These are phyloP conservation scores for Synaphobranchus kaupii DNA, from an alignment of 2,797 vertebrate genomes.

Conservation along the genomic window DNA sequence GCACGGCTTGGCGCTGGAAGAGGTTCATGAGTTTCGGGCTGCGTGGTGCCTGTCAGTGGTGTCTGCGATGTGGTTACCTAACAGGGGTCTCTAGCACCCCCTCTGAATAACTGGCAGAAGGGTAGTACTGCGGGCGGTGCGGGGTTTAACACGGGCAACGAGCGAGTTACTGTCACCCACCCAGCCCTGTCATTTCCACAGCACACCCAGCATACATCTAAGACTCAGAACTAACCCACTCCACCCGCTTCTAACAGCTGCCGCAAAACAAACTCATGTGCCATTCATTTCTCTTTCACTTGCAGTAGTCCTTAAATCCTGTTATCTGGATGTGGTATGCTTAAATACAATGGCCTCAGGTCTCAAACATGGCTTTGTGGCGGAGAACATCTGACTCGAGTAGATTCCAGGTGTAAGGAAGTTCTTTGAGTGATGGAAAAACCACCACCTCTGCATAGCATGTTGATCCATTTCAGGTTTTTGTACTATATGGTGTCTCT, in stretches of 20 bases:
- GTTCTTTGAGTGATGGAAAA: background rate
- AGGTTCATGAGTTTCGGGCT: background rate
- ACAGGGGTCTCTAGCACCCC: background rate
- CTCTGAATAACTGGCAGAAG: background rate
- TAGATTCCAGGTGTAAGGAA: background rate
- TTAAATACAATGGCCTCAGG: background rate
- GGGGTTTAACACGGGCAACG: background rate
- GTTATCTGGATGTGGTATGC: background rate
- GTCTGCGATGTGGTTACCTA: background rate
- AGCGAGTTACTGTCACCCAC: background rate
- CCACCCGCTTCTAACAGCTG: background rate
- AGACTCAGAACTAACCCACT: background rate
- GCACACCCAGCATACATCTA: background rate
- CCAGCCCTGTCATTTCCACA: background rate
- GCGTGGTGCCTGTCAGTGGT: background rate
- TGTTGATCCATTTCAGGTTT: conserved; percentile 9
- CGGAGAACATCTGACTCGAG: background rate
- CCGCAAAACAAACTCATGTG: background rate
- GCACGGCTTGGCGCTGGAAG: background rate
- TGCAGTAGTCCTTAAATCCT: background rate
- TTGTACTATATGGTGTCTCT: background rate
- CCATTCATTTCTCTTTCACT: background rate
- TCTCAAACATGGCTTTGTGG: background rate
- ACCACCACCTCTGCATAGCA: background rate
- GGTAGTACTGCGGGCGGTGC: background rate